Conservation (phyloP, 1,140 invertebrate species). For the Drosophila busckii region DNA sequence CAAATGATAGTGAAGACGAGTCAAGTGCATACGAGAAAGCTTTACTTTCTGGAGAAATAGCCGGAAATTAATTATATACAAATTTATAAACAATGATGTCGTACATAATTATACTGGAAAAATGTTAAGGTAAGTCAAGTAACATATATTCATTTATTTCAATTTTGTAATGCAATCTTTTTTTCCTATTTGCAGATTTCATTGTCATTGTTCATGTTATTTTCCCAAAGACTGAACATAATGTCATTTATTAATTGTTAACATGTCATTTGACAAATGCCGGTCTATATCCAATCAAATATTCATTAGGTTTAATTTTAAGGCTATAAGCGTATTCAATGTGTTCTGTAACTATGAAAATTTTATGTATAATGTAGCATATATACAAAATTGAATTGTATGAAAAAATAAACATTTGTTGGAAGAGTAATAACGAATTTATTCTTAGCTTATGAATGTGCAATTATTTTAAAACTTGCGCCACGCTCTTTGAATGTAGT, state of each 20-base stretch:
- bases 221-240: conserved; percentile 29
- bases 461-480: no score
- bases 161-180: not conserved
- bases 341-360: conserved; percentile 38
- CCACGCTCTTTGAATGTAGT: no score
- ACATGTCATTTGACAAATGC: conserved; percentile 20
- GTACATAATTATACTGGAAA: not conserved
- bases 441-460: no score
- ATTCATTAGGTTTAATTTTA: conserved; percentile 19
- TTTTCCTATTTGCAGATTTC: conserved; percentile 12
- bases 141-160: not conserved
- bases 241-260: conserved; percentile 22
- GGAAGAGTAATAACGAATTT: no score
- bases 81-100: conserved; percentile 3
- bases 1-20: not conserved
- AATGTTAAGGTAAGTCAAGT: conserved; percentile 14
- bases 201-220: conserved; percentile 27
- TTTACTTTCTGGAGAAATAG: no score
- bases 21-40: not conserved
- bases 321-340: conserved; percentile 28
- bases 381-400: conserved; percentile 31
- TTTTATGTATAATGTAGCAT: conserved; percentile 25
- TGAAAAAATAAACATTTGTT: conserved; percentile 13
- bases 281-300: conserved; percentile 13
- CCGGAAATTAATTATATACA: no score